phyloP scores from a whole-genome alignment of 2,888 invertebrate species.

The Cinara cedri region DNA sequence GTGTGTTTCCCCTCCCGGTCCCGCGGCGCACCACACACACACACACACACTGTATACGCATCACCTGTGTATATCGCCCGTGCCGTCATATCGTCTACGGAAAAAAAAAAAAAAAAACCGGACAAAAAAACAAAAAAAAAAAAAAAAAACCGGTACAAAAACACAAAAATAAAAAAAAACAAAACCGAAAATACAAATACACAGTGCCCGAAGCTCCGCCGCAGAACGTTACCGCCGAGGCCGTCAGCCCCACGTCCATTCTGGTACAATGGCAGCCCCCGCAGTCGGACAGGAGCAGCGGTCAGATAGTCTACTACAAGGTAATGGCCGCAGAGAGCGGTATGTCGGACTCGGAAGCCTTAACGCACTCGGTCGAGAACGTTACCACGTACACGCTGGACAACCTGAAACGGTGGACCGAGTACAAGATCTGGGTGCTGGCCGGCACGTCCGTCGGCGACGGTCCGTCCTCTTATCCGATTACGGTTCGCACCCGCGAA shows the following conservation, averaged over 20 bases:
- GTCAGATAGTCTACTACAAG: conserved; percentile 93
- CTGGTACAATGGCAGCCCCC: conserved; percentile 93
- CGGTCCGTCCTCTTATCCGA: conserved; percentile 90
- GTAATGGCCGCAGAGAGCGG: conserved; percentile 87
- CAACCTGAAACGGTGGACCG: conserved; percentile 92
- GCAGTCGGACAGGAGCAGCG: conserved; percentile 87
- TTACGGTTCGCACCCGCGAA: conserved; percentile 93
- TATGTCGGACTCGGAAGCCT: conserved; percentile 81
- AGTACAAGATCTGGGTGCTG: conserved; percentile 95
- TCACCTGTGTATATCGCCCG: no score
- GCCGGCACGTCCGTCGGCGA: conserved; percentile 96
- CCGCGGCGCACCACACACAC: conserved; percentile 67
- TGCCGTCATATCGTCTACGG: no score
- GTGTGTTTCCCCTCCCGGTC: conserved; percentile 53
- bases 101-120: no score
- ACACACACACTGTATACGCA: no score
- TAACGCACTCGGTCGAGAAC: conserved; percentile 76
- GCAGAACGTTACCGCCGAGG: conserved; percentile 87
- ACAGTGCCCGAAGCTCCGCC: conserved; percentile 97
- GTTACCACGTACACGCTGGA: conserved; percentile 81
- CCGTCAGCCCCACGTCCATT: conserved; percentile 87
- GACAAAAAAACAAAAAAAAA: no score
- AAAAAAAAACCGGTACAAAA: no score
- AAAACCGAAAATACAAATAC: no score
- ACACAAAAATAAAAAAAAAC: conserved; percentile 36